Conservation (phyloP, 2,888 invertebrate genomes). For the Listrodromus nycthemerus region DNA sequence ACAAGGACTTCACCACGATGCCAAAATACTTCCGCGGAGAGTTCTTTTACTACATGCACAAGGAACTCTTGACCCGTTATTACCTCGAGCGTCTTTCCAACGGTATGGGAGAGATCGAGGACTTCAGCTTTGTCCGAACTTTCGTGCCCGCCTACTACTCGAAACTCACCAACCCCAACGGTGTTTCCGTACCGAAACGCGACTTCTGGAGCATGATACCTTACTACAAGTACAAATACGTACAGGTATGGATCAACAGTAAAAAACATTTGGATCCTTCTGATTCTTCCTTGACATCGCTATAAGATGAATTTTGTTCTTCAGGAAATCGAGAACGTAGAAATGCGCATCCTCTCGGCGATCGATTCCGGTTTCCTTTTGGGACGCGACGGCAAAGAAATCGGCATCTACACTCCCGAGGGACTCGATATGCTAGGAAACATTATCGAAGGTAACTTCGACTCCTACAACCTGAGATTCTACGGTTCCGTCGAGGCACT, state of each 20-base stretch:
- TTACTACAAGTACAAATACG: conserved; percentile 77
- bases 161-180: conserved; percentile 87
- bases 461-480: conserved; percentile 84
- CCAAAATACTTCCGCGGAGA: conserved; percentile 88
- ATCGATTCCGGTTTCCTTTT: conserved; percentile 79
- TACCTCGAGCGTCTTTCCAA: conserved; percentile 89
- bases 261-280: not conserved
- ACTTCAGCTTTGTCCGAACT: conserved; percentile 86
- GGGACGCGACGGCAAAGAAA: conserved; percentile 76
- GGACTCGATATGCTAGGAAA: conserved; percentile 87
- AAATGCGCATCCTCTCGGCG: conserved; percentile 77
- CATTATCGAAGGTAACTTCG: conserved; percentile 85
- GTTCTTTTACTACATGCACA: conserved; percentile 88
- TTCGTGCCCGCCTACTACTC: conserved; percentile 87
- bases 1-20: conserved; percentile 83
- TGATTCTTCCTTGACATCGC: not conserved
- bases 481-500: conserved; percentile 87
- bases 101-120: conserved; percentile 87
- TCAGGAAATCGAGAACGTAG: conserved; percentile 76
- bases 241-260: conserved; percentile 71
- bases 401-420: conserved; percentile 81
- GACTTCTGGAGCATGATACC: conserved; percentile 84
- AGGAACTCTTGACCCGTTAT: conserved; percentile 89
- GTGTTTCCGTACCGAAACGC: conserved; percentile 87
- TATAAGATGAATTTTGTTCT: conserved; percentile 74